Evolutionary conservation across 2,113 vertebrate genomes (phyloP).

Genomic region (Pholis gunnellus): DNA sequence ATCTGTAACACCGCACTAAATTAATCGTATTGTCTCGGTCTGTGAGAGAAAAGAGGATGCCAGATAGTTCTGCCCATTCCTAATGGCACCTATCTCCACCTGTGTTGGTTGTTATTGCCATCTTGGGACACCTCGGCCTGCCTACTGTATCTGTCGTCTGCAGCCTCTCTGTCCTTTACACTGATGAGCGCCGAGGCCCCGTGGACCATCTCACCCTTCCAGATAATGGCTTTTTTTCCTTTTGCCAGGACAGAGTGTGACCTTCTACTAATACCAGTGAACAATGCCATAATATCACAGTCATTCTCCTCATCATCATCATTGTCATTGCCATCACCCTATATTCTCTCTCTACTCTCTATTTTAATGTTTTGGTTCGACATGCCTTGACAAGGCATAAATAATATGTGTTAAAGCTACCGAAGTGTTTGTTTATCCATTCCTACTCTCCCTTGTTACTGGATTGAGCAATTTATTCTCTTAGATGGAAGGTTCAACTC

Average conservation of each 20-base stretch:
- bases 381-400: not conserved
- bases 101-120: slow-evolving; percentile 40
- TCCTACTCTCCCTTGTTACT: not conserved
- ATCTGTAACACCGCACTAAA: not conserved
- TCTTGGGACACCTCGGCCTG: slow-evolving; percentile 27
- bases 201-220: slow-evolving; percentile 44
- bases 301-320: slow-evolving; percentile 26
- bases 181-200: slow-evolving; percentile 51
- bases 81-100: slow-evolving; percentile 42
- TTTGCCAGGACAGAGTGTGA: slow-evolving; percentile 50
- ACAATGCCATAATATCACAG: slow-evolving; percentile 46
- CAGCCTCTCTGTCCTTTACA: slow-evolving; percentile 56
- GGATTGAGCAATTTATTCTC: slow-evolving; percentile 5
- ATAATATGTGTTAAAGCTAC: not conserved
- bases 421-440: not conserved
- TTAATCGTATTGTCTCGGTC: slow-evolving; percentile 5
- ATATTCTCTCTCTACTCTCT: slow-evolving; percentile 16
- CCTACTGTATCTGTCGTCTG: slow-evolving; percentile 42
- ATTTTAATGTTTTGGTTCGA: slow-evolving; percentile 14
- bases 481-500: slow-evolving; percentile 8
- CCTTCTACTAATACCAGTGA: slow-evolving; percentile 55
- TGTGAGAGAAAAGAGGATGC: slow-evolving; percentile 12
- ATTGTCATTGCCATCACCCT: not conserved
- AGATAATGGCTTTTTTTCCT: slow-evolving; percentile 58
- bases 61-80: slow-evolving; percentile 2